Conservation (phyloP, 2,888 invertebrate species). For the Saturnia pavonia region DNA sequence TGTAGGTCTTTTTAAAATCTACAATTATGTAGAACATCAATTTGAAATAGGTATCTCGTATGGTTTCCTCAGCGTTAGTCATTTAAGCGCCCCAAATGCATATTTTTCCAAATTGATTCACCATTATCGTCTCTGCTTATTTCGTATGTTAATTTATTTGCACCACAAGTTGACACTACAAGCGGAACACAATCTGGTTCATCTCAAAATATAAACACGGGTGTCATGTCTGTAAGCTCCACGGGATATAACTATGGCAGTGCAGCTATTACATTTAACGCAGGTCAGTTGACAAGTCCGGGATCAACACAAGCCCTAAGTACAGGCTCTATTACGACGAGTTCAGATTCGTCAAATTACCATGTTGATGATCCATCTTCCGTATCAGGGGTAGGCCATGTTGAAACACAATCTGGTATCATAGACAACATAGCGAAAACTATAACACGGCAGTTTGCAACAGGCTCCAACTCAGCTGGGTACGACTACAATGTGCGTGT, state of each 20-base stretch:
- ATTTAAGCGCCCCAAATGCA: too few relatives aligned
- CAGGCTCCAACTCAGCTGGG: constrained; percentile 30
- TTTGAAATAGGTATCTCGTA: too few relatives aligned
- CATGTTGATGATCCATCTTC: constrained; percentile 20
- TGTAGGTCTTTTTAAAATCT: too few relatives aligned
- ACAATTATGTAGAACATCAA: too few relatives aligned
- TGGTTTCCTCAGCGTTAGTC: too few relatives aligned
- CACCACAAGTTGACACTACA: constrained; percentile 28
- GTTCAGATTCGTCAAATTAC: constrained; percentile 33
- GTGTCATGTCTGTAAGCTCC: constrained; percentile 14
- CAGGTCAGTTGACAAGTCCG: constrained; percentile 20
- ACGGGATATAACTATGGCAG: constrained; percentile 23
- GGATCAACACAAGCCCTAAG: constrained; percentile 17
- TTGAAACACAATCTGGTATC: neutral
- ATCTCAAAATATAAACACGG: constrained; percentile 9
- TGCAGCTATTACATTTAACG: constrained; percentile 19
- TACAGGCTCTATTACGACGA: constrained; percentile 12
- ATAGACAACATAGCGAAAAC: neutral
- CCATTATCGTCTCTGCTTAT: too few relatives aligned
- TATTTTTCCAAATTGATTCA: too few relatives aligned
- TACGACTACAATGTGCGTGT: constrained; percentile 39
- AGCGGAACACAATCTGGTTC: constrained; percentile 23
- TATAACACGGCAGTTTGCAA: neutral
- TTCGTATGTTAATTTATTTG: too few relatives aligned
- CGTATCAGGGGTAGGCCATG: neutral